Evolutionary conservation across 2,888 invertebrate genomes (phyloP).

Genomic region (Netelia inedita): DNA sequence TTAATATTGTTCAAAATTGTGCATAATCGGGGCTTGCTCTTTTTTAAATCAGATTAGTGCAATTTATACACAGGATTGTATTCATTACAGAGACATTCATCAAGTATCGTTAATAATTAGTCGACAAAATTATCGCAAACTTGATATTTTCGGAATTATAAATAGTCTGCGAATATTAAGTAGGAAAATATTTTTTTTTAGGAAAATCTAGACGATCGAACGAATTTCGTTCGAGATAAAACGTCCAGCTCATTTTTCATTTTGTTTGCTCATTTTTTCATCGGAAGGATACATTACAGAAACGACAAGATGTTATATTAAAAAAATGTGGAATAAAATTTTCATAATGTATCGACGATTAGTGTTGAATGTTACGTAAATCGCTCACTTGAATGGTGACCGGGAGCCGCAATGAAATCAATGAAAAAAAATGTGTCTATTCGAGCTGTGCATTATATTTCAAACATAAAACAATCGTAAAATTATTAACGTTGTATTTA

Average conservation of each 20-base stretch:
- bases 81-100: background rate
- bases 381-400: background rate
- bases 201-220: too few relatives aligned
- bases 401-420: background rate
- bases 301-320: background rate
- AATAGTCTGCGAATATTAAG: too few relatives aligned
- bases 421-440: background rate
- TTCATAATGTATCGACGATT: background rate
- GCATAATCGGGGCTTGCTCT: conserved; percentile 1
- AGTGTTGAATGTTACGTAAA: background rate
- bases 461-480: background rate
- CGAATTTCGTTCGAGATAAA: too few relatives aligned
- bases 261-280: too few relatives aligned
- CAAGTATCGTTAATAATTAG: background rate
- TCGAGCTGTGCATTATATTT: background rate
- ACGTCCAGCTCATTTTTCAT: too few relatives aligned
- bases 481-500: background rate
- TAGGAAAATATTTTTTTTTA: too few relatives aligned
- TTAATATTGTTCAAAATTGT: conserved; percentile 10
- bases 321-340: background rate
- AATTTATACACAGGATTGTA: conserved; percentile 55
- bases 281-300: conserved; percentile 8
- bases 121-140: background rate
- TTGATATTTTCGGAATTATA: background rate
- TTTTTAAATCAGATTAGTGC: conserved; percentile 16